Conservation (phyloP, 92 coral and sea anemone species). For the Phymanthus crucifer region DNA sequence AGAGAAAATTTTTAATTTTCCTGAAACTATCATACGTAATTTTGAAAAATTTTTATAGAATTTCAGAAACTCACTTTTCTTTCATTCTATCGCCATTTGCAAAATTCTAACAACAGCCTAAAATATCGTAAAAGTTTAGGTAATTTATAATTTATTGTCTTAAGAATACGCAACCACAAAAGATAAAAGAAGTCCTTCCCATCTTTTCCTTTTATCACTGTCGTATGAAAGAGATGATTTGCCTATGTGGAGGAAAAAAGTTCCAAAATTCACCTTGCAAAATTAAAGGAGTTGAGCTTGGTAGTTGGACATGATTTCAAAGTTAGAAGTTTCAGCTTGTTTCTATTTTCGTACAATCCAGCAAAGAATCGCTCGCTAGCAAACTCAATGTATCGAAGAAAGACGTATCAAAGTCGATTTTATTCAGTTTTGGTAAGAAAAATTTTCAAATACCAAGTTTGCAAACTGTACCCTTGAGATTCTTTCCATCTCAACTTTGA, state of each 20-base stretch:
- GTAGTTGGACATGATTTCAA: constrained; percentile 1
- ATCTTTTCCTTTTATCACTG: no score
- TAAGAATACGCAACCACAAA: no score
- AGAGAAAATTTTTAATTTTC: background rate
- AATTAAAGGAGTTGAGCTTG: background rate
- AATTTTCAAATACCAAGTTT: background rate
- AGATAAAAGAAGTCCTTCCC: no score
- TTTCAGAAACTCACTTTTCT: no score
- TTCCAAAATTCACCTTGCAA: background rate
- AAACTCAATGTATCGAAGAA: constrained; percentile 28
- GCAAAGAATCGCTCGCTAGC: background rate
- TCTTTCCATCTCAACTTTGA: background rate
- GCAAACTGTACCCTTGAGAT: no score
- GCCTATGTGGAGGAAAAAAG: background rate
- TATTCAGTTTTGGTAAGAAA: constrained; percentile 10
- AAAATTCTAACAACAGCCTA: background rate
- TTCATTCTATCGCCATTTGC: no score
- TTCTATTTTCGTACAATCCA: constrained; percentile 9
- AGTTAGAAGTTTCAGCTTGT: constrained; percentile 11
- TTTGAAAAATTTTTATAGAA: no score
- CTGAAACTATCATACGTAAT: background rate
- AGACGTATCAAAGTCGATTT: background rate
- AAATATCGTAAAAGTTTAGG: background rate
- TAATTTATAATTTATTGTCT: background rate
- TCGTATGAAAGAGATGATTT: background rate